Conservation (phyloP, 2,797 vertebrate species). For the Threskiornis aethiopicus region DNA sequence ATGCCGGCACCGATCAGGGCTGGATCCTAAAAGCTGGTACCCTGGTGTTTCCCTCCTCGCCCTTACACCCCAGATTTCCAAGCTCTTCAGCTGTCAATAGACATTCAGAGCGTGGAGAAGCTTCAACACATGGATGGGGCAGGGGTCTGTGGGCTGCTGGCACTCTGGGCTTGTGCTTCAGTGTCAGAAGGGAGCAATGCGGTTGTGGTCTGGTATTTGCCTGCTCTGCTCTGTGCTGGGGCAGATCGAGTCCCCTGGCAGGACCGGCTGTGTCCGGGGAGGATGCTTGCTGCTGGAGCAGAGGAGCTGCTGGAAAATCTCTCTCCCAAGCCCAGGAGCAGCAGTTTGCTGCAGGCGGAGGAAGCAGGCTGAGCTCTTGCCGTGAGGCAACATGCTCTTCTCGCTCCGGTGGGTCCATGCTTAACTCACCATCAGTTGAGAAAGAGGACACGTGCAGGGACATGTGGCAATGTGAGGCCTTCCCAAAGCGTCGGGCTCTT, state of each 20-base stretch:
- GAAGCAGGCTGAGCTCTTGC: not conserved
- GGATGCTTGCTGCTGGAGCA: not conserved
- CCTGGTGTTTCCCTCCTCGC: not conserved
- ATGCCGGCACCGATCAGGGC: not conserved
- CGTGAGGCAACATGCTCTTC: not conserved
- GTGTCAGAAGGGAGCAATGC: not conserved
- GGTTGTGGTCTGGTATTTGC: not conserved
- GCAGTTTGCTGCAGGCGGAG: not conserved
- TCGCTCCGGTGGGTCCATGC: not conserved
- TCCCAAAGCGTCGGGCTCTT: not conserved
- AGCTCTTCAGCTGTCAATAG: not conserved
- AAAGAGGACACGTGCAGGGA: not conserved
- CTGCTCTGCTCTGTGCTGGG: not conserved
- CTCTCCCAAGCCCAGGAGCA: not conserved
- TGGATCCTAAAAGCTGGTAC: not conserved
- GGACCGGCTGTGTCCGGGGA: not conserved
- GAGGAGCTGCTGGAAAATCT: not conserved
- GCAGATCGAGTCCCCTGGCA: not conserved
- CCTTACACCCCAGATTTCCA: not conserved
- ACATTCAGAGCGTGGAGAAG: not conserved
- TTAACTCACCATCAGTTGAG: not conserved
- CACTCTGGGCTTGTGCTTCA: not conserved
- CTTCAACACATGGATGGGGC: rapidly evolving
- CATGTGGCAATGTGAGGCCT: rapidly evolving
- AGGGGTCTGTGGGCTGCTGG: not conserved